Base-by-base conservation (phyloP, 1,140 invertebrate genomes). In the Drosophila chauvacae region DNA sequence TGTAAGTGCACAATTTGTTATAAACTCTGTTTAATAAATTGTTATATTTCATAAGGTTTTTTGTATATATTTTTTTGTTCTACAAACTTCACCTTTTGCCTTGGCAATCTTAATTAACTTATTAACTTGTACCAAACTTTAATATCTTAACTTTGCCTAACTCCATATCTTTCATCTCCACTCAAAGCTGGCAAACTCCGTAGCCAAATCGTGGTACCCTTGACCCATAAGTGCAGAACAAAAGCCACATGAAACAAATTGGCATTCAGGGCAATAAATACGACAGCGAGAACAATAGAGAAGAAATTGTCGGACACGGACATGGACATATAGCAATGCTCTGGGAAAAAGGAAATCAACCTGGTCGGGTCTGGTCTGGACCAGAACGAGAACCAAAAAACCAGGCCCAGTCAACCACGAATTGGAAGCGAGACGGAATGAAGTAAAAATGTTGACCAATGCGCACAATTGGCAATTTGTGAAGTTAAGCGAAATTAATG, bases 401-500 rank as follows among this genome's bases (percentile, higher is more conserved):
- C 62, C 60, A 68, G 47, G 51, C 39, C 58, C 60, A 86, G 73
- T 69, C 60, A 72, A 60, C 30, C 60, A 70, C 64, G 73, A 73
- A 68, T 56, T 70, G 66, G 62, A 68, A 70, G 66, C 41, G 66
- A 68, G 51, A 65, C 55, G 35, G 42, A 65, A 57, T 56, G 60
- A 56, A 70, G 76, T 78, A 72, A 87, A 88, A 87, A 63, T 90
- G 80, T 88, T 90, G 84, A 90, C 84, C 84, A 88, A 88, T 88
- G 84, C 77, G 85, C 84, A 88, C 84, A 88, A 88, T 88, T 88
- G 84, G 84, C 84, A 88, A 88, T 88, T 88, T 88, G 84, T 88
- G 84, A 88, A 88, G 84, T 90, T 88, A 90, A 88, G 84, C 84
- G 85, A 90, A 88, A 88, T 88, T 88, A 88, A 88, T 88, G 84